phyloP scores from a whole-genome alignment of 2,888 invertebrate species.

The Archips crataeganus region DNA sequence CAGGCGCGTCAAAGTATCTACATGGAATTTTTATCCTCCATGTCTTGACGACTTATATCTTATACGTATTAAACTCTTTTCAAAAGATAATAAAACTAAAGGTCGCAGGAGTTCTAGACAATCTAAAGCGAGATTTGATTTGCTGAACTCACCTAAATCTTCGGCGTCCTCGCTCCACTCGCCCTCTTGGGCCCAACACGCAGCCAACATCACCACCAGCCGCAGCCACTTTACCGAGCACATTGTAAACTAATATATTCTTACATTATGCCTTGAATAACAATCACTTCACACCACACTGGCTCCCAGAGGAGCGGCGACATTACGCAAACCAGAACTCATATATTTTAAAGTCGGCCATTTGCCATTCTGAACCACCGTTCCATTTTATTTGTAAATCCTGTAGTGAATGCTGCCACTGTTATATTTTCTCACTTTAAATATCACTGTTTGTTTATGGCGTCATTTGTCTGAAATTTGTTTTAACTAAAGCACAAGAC shows the following conservation, averaged over 20 bases:
- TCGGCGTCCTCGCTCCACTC: constrained; percentile 83
- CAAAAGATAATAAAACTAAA: too few species aligned
- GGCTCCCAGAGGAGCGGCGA: constrained; percentile 4
- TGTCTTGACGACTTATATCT: too few species aligned
- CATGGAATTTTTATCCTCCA: too few species aligned
- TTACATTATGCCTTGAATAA: constrained; percentile 61
- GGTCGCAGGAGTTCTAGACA: too few species aligned
- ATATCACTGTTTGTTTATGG: constrained; percentile 16
- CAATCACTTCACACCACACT: constrained; percentile 44
- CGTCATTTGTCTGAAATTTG: constrained; percentile 13
- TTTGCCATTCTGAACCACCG: constrained; percentile 31
- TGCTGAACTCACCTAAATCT: constrained; percentile 69
- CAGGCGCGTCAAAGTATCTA: too few species aligned
- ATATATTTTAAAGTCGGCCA: constrained; percentile 12
- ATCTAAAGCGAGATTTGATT: background rate
- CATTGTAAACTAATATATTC: constrained; percentile 61
- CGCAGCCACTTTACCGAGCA: constrained; percentile 77
- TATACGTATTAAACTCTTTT: too few species aligned
- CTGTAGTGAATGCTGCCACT: background rate
- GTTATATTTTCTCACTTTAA: constrained; percentile 12
- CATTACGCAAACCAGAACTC: constrained; percentile 14
- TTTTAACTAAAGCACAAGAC: background rate
- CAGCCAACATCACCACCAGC: constrained; percentile 75
- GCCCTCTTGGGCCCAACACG: constrained; percentile 80
- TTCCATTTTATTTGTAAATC: constrained; percentile 43